Evolutionary conservation across 2,888 invertebrate species (phyloP).

Genomic region (Timema cristinae): DNA sequence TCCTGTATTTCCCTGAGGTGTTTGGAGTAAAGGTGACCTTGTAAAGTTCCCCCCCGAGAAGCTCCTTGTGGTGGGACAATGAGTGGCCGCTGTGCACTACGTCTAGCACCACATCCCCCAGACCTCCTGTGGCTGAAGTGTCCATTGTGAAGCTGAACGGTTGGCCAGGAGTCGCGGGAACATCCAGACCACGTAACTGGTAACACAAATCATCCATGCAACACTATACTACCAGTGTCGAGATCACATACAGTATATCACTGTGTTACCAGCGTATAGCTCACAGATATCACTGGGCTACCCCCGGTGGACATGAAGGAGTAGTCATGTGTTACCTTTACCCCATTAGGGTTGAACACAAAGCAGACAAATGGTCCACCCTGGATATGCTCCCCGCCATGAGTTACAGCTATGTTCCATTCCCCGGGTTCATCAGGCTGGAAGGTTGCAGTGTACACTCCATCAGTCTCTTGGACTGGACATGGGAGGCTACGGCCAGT

Average conservation of each 20-base stretch:
- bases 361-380: constrained; percentile 96
- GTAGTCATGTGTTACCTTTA: constrained; percentile 52
- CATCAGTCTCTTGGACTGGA: constrained; percentile 80
- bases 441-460: constrained; percentile 92
- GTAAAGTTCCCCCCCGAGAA: constrained; percentile 62
- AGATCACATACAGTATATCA: too few relatives aligned
- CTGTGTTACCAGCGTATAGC: too few relatives aligned
- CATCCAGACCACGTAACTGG: constrained; percentile 59
- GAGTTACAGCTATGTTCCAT: constrained; percentile 94
- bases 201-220: not conserved
- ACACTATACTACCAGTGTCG: not conserved
- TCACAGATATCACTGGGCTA: too few relatives aligned
- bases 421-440: constrained; percentile 96
- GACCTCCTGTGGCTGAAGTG: constrained; percentile 72
- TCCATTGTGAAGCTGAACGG: constrained; percentile 82
- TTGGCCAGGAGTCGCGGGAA: constrained; percentile 74
- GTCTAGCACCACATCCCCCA: constrained; percentile 83
- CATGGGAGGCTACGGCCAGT: constrained; percentile 77
- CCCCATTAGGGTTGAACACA: constrained; percentile 90
- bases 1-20: constrained; percentile 57
- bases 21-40: constrained; percentile 53
- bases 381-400: constrained; percentile 91
- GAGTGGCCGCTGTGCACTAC: constrained; percentile 86
- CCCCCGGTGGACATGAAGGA: too few relatives aligned
- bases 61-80: constrained; percentile 75